Base-by-base conservation (phyloP, 2,113 vertebrate species). In the Mesembrinibis cayennensis region DNA sequence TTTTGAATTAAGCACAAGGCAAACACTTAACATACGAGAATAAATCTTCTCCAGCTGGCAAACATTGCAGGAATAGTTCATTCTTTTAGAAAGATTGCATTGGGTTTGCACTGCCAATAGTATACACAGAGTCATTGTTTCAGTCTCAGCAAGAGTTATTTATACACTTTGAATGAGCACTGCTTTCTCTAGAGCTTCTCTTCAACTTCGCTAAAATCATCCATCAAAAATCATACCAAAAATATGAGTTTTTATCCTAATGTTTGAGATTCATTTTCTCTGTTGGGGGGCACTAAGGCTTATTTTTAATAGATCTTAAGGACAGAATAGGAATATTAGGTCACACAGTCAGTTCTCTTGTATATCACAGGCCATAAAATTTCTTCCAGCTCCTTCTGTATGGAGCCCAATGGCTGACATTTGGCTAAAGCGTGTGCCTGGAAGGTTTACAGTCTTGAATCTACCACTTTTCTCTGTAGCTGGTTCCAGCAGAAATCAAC, bases 121-220 rank as follows among this genome's bases (percentile, higher is more conserved):
- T 55, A 91, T 87, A 96, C 89, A 97, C 88, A 95, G 95, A 96
- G 89, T 85, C 93, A 93, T 95, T 96, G 95, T 97, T 92, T 84
- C 92, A 93, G 70, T 77, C 95, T 91, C 93, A 92, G 95, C 73
- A 84, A 96, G 90, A 56, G 86, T 94, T 96, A 91, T 97, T 96
- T 96, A 94, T 91, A 91, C n/a, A 42, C 78, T 90, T 63, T 94
- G 53, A 94, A 77, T 70, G 91, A 10, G 3, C 27, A 11, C 87
- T 90, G 62, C 74, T 85, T 82, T 95, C 87, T 91, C 47, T 30
- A 80, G 62, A 78, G 56, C n/a, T 56, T 55, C 81, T 76, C 69
- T 76, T 36, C 65, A 63, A 65, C 70, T 40, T 87, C 50, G 73
- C 78, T 52, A 70, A 77, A 94, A 52, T 9, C 11, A 40, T 56